These are phyloP conservation scores for Paratilapia polleni DNA, from an alignment of 2,113 vertebrate genomes.

Conservation along the genomic window DNA sequence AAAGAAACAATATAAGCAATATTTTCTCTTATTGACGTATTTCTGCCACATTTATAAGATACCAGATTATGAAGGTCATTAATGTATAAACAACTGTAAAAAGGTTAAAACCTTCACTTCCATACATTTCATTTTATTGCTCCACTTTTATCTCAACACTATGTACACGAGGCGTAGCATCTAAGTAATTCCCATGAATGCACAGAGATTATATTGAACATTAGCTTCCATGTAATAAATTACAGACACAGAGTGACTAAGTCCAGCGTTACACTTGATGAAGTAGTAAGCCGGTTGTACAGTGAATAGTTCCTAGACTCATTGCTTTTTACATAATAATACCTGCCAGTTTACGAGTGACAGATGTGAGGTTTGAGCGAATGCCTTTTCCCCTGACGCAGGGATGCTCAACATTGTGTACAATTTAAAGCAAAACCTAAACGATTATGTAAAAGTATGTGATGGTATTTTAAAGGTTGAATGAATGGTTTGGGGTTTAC, in stretches of 20 bases:
- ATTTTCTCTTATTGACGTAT: background rate
- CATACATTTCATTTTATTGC: too few relatives aligned
- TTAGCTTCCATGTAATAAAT: constrained; percentile 46
- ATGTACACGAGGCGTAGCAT: background rate
- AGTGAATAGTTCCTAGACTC: constrained; percentile 13
- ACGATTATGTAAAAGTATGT: constrained; percentile 29
- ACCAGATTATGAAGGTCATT: too few relatives aligned
- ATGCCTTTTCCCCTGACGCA: background rate
- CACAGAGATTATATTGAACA: constrained; percentile 55
- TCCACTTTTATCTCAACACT: background rate
- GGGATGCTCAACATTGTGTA: background rate
- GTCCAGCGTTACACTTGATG: constrained; percentile 14
- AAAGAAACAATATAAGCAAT: background rate
- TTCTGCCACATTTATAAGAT: background rate
- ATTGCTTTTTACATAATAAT: constrained; percentile 40
- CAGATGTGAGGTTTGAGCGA: constrained; percentile 37
- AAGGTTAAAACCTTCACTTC: too few relatives aligned
- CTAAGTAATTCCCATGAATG: constrained; percentile 19
- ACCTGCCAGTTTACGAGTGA: constrained; percentile 8
- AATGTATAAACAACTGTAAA: too few relatives aligned
- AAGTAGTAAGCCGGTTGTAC: constrained; percentile 44
- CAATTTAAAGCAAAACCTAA: constrained; percentile 17
- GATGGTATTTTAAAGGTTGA: constrained; percentile 19
- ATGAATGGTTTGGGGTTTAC: background rate
- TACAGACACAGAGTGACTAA: constrained; percentile 5